Percentiles rank a stretch among this genome's conserved stretches.
These are phyloP conservation scores for Melinaea menophilus DNA, from an alignment of 2,888 invertebrate species.

Conservation along the genomic window DNA sequence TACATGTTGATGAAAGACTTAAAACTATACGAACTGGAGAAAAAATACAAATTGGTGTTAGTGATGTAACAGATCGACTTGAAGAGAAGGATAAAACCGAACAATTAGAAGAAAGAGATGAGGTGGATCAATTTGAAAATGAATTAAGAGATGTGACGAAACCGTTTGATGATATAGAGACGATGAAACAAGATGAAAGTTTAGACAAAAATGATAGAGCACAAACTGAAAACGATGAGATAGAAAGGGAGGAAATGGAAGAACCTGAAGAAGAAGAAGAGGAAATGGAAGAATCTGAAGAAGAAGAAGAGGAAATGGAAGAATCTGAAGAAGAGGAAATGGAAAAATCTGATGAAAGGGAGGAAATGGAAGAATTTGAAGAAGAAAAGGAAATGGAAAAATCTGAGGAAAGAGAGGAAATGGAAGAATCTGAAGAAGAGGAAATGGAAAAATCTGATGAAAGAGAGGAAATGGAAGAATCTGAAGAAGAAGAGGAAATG, in stretches of 20 bases:
- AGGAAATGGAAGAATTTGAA: no score
- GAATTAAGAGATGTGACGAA: no score
- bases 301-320: no score
- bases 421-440: slow-evolving; percentile 9
- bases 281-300: no score
- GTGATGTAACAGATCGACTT: slow-evolving; percentile 41
- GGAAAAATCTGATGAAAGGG: no score
- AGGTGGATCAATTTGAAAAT: neutral
- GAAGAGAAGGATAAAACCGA: slow-evolving; percentile 8
- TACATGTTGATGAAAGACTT: slow-evolving; percentile 10
- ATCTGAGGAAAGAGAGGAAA: neutral
- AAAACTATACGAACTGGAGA: slow-evolving; percentile 10
- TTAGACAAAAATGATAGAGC: no score
- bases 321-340: no score
- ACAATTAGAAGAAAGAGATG: slow-evolving; percentile 8
- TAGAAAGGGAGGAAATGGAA: no score
- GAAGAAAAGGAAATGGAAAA: slow-evolving; percentile 13
- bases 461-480: slow-evolving; percentile 8
- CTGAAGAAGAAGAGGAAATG: neutral
- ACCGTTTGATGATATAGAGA: no score
- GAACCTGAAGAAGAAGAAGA: no score
- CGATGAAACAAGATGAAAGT: no score
- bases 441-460: neutral
- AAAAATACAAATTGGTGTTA: slow-evolving; percentile 18
- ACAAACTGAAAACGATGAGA: no score